Evolutionary conservation across 2,797 vertebrate genomes (phyloP), one percentile per base, ranked within the genome.

Genomic region (Coranthus polyacanthus): DNA sequence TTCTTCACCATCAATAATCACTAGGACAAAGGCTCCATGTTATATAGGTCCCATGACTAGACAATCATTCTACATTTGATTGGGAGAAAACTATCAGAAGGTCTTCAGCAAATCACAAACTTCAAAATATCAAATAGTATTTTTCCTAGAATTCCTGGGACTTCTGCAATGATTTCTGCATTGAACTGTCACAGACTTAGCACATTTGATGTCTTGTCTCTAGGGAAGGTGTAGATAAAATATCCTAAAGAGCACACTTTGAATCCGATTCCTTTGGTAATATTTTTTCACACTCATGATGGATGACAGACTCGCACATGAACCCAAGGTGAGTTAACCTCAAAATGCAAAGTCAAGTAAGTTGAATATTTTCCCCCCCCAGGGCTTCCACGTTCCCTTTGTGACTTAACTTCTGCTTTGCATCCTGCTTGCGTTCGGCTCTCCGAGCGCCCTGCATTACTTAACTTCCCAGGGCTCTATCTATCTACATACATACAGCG

Each of bases 401-500:
- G 82, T 66, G 79, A 39, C 57, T 86, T 79, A n/a, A 60, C 79
- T 71, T 79, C 67, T 77, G 56, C 67, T 78, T 75, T 83, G 70
- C 82, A 69, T 72, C 73, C 63, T 58, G 72, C 55, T 52, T 72
- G 59, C 41, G 22, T 72, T 69, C 36, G 50, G 43, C 69, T 73
- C 51, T 67, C 37, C n/a, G n/a, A n/a, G n/a, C n/a, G n/a, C n/a
- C n/a, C n/a, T 37, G 66, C 80, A 69, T 83, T 75, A 69, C 76
- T 85, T 74, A 74, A 79, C 76, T 72, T 88, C 77, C 73, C 72
- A 24, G 39, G 44, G 75, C 78, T 74, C 75, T 32, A 68, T 85
- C 77, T 78, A 69, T 89, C 82, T 80, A 34, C 71, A 70, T 77
- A 56, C 79, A 80, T 68, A 37, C 78, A 75, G 79, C 75, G 68